A percentile compares a stretch with the other conserved stretches of the same genome.
phyloP scores from a whole-genome alignment of 2,797 vertebrate genomes.

The Amazonetta brasiliensis region DNA sequence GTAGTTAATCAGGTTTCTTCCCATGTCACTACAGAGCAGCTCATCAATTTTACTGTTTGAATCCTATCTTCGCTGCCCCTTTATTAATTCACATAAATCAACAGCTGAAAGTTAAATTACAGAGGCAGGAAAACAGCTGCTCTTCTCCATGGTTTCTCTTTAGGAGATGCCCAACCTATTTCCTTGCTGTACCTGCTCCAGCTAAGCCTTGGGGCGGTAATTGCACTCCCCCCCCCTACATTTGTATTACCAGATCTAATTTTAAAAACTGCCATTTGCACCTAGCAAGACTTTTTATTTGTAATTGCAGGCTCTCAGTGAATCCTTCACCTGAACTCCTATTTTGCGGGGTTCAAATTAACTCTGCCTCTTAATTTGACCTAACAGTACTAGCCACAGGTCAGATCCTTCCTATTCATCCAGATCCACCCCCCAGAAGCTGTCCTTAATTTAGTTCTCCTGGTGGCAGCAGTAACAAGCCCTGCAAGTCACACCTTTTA shows the following conservation, averaged over 20 bases:
- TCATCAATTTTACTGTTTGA: neutral
- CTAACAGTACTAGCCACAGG: neutral
- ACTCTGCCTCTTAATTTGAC: neutral
- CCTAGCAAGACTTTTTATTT: neutral
- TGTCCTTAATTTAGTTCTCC: neutral
- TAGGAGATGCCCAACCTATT: neutral
- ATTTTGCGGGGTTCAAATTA: neutral
- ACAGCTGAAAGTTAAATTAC: neutral
- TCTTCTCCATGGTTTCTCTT: neutral
- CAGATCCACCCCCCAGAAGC: neutral
- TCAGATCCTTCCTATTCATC: neutral
- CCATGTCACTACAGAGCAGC: neutral
- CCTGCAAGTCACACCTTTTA: neutral
- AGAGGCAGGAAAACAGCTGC: neutral
- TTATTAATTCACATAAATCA: neutral
- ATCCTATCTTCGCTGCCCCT: neutral
- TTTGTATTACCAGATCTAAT: neutral
- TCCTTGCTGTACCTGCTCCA: neutral
- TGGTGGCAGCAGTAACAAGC: neutral
- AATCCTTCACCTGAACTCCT: neutral
- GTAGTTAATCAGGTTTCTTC: neutral
- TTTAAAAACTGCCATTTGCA: constrained; percentile 23
- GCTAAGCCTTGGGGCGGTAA: neutral
- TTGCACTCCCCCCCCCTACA: neutral
- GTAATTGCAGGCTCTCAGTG: neutral